Conservation (phyloP, 2,888 invertebrate species). For the Lamellibrachia columna region DNA sequence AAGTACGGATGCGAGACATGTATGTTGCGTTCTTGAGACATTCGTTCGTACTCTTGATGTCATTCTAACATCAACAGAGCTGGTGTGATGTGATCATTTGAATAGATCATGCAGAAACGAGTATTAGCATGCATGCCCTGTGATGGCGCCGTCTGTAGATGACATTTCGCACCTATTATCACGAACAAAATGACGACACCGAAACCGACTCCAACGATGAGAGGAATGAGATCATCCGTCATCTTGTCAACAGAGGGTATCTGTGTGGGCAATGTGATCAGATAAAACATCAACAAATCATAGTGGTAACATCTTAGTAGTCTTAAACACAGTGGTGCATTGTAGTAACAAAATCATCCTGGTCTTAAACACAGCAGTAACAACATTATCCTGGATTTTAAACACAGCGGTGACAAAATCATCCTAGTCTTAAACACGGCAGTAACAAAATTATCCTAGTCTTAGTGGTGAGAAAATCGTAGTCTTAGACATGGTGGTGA, state of each 20-base stretch:
- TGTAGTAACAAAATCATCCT: background rate
- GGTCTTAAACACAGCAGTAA: too few species aligned
- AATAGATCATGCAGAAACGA: slow-evolving; percentile 37
- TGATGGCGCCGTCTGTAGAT: background rate
- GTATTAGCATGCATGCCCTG: slow-evolving; percentile 65
- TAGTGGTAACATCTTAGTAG: background rate
- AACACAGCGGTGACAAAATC: too few species aligned
- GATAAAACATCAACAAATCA: background rate
- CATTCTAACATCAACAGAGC: background rate
- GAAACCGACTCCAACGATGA: slow-evolving; percentile 28
- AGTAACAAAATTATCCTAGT: too few species aligned
- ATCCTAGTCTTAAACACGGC: too few species aligned
- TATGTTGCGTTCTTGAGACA: background rate
- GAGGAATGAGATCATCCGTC: background rate
- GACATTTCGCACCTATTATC: slow-evolving; percentile 29
- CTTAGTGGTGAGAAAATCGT: too few species aligned
- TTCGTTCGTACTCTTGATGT: background rate
- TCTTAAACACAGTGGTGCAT: background rate
- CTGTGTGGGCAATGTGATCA: background rate
- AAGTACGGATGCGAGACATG: background rate
- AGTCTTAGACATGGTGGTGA: too few species aligned
- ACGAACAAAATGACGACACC: slow-evolving; percentile 28
- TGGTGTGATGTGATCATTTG: background rate
- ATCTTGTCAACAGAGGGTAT: background rate
- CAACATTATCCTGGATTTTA: background rate